Evolutionary conservation across 2,113 vertebrate genomes (phyloP), one percentile per base, ranked within the genome.

Genomic region (Nyctereutes procyonoides): DNA sequence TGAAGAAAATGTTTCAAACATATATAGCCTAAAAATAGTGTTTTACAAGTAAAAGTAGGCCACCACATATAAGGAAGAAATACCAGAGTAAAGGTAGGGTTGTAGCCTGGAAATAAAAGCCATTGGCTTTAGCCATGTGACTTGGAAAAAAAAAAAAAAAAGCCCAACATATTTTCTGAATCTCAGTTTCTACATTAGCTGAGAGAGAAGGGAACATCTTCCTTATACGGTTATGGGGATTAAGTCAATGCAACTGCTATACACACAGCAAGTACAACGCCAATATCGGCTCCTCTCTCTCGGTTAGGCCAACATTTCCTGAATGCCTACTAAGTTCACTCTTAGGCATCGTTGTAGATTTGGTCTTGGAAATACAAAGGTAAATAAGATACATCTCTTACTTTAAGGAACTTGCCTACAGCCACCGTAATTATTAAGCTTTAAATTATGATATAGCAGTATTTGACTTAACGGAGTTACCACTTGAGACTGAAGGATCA

Each of bases 1-100:
- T 43, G n/a, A 53, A 96, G 63, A 6, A 71, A 73, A 97, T 10
- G 1, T n/a, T 96, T 95, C 74, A 93, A 96, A 96, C 48, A 74
- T 24, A 79, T 26, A 73, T 80, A 48, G 32, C 28, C 48, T 63
- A 55, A 92, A 92, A 80, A 93, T 16, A 73, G 13, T 85, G 11
- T 83, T 77, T 85, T 77, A 56, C 13, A 93, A 71, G 30, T 79
- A 55, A 89, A 83, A 71, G 3, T 26, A 48, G 53, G 30, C 48
- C 48, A 60, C 3, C 48, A 60, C 3, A 56, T n/a, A 19, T 20
- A 12, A 20, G 71, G 35, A 79, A 80, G 62, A 95, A 89, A 85
- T 56, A 67, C 14, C 63, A 51, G n/a, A 56, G 20, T 10, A 84
- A 62, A 96, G 67, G 5, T 19, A 63, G 17, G 13, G 16, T 69